A percentile compares a stretch with the other conserved stretches of the same genome.
Evolutionary conservation across 2,888 invertebrate genomes (phyloP).

Genomic region (Orthosia cruda): DNA sequence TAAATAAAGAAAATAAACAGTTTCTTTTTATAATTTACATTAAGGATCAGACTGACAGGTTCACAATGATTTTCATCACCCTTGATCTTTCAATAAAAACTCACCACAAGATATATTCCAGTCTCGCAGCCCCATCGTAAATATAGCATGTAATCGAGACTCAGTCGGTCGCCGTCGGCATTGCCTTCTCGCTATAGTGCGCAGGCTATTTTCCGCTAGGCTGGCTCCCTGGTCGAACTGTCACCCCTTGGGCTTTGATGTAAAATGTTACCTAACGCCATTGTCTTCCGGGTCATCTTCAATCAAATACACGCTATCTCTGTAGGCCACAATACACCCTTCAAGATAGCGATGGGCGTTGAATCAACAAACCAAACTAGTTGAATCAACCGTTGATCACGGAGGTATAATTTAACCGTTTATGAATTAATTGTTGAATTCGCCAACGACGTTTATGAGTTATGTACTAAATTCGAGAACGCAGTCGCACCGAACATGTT

Average conservation of each 20-base stretch:
- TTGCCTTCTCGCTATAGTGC: slow-evolving; percentile 62
- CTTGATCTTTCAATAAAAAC: neutral
- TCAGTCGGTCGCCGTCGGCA: slow-evolving; percentile 43
- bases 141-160: slow-evolving; percentile 62
- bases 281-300: slow-evolving; percentile 69
- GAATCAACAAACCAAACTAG: too few relatives aligned
- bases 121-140: slow-evolving; percentile 51
- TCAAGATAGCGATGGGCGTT: slow-evolving; percentile 7
- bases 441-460: too few relatives aligned
- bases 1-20: neutral
- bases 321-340: slow-evolving; percentile 40
- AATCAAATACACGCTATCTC: slow-evolving; percentile 68
- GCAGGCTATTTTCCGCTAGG: slow-evolving; percentile 81
- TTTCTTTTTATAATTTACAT: neutral
- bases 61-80: neutral
- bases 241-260: slow-evolving; percentile 72
- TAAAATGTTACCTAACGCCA: slow-evolving; percentile 75
- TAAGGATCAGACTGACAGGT: too few relatives aligned
- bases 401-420: too few relatives aligned
- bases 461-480: too few relatives aligned
- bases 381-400: too few relatives aligned
- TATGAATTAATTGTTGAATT: too few relatives aligned
- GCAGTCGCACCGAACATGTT: too few relatives aligned
- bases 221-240: slow-evolving; percentile 69
- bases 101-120: slow-evolving; percentile 43